Conservation (phyloP, 1,140 invertebrate species). For the Atopsyche davidsoni region DNA sequence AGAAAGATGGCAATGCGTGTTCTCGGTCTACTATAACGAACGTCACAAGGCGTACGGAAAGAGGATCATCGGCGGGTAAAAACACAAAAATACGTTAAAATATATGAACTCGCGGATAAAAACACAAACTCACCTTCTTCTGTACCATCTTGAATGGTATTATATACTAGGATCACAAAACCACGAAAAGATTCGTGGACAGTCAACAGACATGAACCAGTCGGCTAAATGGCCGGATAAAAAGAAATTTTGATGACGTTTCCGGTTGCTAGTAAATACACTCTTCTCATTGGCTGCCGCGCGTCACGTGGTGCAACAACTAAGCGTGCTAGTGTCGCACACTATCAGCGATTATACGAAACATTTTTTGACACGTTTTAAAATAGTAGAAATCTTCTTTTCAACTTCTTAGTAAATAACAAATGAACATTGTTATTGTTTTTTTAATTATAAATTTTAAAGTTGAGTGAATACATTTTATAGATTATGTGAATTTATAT, state of each 20-base stretch:
- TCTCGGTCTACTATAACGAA: too few relatives aligned
- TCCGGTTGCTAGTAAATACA: conserved; percentile 11
- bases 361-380: too few relatives aligned
- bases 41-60: too few relatives aligned
- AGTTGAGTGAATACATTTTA: too few relatives aligned
- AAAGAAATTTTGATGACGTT: conserved; percentile 35
- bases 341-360: not conserved
- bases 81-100: conserved; percentile 12
- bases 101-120: conserved; percentile 1
- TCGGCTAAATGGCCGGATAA: conserved; percentile 48
- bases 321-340: too few relatives aligned
- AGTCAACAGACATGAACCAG: conserved; percentile 40
- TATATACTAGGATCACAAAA: conserved; percentile 43
- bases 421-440: too few relatives aligned
- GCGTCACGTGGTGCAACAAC: conserved; percentile 18
- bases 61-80: not conserved
- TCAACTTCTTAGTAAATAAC: not conserved
- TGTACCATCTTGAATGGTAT: conserved; percentile 47
- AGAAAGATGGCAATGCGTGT: too few relatives aligned
- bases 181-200: conserved; percentile 47
- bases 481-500: too few relatives aligned
- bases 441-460: too few relatives aligned
- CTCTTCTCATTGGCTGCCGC: conserved; percentile 8
- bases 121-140: conserved; percentile 43
- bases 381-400: not conserved